Conservation (phyloP, 2,113 vertebrate genomes). For the Trichomycterus rosablanca region DNA sequence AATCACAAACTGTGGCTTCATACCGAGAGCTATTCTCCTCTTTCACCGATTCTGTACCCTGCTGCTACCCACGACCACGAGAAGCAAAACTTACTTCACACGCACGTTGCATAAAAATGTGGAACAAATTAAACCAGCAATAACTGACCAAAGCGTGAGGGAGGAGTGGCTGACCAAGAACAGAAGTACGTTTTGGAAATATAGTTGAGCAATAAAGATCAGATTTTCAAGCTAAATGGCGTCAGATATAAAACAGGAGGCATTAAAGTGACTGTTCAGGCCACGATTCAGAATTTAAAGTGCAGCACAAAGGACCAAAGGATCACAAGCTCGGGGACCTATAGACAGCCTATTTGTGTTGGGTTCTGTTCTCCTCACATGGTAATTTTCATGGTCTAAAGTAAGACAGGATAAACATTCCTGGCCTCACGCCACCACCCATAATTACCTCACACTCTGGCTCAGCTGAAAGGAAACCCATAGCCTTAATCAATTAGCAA, state of each 20-base stretch:
- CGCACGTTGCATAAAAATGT: slow-evolving; percentile 27
- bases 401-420: slow-evolving; percentile 5
- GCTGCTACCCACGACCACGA: slow-evolving; percentile 10
- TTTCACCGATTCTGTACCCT: slow-evolving; percentile 12
- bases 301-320: not conserved
- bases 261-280: slow-evolving; percentile 13
- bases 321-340: slow-evolving; percentile 4
- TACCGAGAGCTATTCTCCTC: slow-evolving; percentile 22
- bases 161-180: slow-evolving; percentile 8
- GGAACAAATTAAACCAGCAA: slow-evolving; percentile 32
- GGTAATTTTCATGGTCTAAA: not conserved
- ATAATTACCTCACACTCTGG: slow-evolving; percentile 38
- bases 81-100: slow-evolving; percentile 13
- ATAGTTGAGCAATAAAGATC: not conserved
- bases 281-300: slow-evolving; percentile 5
- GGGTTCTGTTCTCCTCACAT: not conserved
- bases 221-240: slow-evolving; percentile 2
- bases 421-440: slow-evolving; percentile 17
- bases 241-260: slow-evolving; percentile 27
- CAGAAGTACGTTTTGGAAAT: slow-evolving; percentile 19
- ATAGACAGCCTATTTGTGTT: slow-evolving; percentile 6
- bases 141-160: slow-evolving; percentile 12
- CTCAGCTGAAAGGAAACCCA: slow-evolving; percentile 21
- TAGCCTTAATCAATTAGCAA: slow-evolving; percentile 51
- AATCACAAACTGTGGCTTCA: slow-evolving; percentile 25